These are phyloP conservation scores for Hydriomena furcata DNA, from an alignment of 2,888 invertebrate species.

Conservation along the genomic window DNA sequence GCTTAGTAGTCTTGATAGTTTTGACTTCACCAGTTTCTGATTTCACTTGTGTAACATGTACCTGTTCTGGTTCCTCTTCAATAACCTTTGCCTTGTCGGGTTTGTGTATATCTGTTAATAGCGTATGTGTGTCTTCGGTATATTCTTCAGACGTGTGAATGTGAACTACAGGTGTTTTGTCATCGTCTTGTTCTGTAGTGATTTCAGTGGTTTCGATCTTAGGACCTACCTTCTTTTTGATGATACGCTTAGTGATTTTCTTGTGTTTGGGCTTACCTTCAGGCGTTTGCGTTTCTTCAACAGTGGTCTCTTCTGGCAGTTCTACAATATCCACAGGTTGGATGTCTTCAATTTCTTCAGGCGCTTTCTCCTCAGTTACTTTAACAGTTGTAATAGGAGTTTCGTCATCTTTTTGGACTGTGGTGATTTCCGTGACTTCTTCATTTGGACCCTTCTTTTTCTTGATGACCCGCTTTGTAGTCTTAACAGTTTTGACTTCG, in stretches of 20 bases:
- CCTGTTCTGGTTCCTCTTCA: slow-evolving; percentile 38
- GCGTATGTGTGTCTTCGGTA: slow-evolving; percentile 33
- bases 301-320: slow-evolving; percentile 53
- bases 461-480: too few species aligned
- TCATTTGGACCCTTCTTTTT: too few species aligned
- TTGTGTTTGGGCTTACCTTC: slow-evolving; percentile 50
- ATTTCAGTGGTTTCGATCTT: slow-evolving; percentile 43
- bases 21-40: slow-evolving; percentile 44
- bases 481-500: too few species aligned
- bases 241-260: slow-evolving; percentile 54
- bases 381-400: slow-evolving; percentile 47
- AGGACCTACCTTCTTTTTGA: slow-evolving; percentile 63
- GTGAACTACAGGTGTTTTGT: slow-evolving; percentile 34
- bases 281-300: slow-evolving; percentile 44
- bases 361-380: slow-evolving; percentile 35
- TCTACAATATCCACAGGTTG: slow-evolving; percentile 39
- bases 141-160: slow-evolving; percentile 47
- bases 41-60: slow-evolving; percentile 36
- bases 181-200: slow-evolving; percentile 37
- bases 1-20: slow-evolving; percentile 42
- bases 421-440: too few species aligned
- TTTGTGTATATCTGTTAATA: slow-evolving; percentile 32
- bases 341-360: slow-evolving; percentile 53
- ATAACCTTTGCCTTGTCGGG: slow-evolving; percentile 19
- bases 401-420: not conserved